Conservation (phyloP, 2,113 vertebrate genomes). For the Ammodytes marinus region DNA sequence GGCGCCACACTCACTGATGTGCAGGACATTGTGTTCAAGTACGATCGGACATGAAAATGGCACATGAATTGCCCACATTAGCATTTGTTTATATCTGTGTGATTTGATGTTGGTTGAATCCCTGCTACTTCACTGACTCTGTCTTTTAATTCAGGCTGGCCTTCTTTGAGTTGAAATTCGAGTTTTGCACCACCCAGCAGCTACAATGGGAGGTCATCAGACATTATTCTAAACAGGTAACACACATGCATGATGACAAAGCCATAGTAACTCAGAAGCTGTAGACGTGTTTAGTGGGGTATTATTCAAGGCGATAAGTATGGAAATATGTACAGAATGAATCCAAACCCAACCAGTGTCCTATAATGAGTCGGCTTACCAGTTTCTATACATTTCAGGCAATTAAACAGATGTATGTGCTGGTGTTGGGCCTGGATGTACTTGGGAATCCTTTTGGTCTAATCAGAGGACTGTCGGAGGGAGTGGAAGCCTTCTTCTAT, state of each 20-base stretch:
- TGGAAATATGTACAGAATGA: not conserved
- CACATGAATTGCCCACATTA: not conserved
- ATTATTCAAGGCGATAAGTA: not conserved
- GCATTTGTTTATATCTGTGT: not conserved
- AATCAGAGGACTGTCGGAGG: slow-evolving; percentile 96
- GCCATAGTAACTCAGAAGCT: not conserved
- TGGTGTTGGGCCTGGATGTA: slow-evolving; percentile 98
- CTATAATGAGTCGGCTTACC: not conserved
- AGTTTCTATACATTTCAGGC: slow-evolving; percentile 83
- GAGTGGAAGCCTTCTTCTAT: slow-evolving; percentile 98
- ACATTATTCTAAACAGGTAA: slow-evolving; percentile 97
- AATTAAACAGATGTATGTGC: slow-evolving; percentile 98
- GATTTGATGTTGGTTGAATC: not conserved
- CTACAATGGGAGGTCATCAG: slow-evolving; percentile 91
- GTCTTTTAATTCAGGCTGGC: slow-evolving; percentile 85
- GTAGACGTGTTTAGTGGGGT: not conserved
- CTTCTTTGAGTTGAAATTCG: slow-evolving; percentile 92
- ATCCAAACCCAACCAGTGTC: not conserved
- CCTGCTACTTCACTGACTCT: slow-evolving; percentile 1
- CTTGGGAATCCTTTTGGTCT: slow-evolving; percentile 97
- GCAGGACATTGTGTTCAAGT: slow-evolving; percentile 97
- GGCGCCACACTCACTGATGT: slow-evolving; percentile 94
- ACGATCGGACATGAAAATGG: slow-evolving; percentile 53
- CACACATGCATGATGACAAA: not conserved
- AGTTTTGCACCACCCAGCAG: slow-evolving; percentile 92